phyloP scores from a whole-genome alignment of 2,888 invertebrate species.

The Mythimna pallens region DNA sequence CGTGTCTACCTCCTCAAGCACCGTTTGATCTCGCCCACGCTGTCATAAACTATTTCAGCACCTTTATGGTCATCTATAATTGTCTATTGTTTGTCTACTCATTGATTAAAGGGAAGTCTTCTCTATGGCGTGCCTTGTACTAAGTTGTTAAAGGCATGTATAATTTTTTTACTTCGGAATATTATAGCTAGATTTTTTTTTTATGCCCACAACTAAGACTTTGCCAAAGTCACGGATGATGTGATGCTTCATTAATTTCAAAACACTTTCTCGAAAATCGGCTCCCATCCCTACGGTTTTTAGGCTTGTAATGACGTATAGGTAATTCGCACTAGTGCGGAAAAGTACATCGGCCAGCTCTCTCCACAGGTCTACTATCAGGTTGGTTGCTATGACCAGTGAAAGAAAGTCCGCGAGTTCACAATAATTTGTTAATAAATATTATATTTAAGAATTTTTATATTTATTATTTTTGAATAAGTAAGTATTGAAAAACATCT shows the following conservation, averaged over 20 bases:
- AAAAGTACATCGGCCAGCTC: too few species aligned
- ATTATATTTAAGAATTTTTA: too few species aligned
- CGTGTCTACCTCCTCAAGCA: constrained; percentile 72
- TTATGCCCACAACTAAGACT: too few species aligned
- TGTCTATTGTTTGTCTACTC: constrained; percentile 66
- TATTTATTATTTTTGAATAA: too few species aligned
- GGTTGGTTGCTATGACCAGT: too few species aligned
- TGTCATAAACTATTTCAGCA: constrained; percentile 67
- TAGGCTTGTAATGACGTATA: too few species aligned
- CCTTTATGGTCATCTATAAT: constrained; percentile 65
- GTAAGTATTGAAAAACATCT: too few species aligned
- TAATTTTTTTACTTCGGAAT: constrained; percentile 18
- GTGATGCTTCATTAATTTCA: neutral
- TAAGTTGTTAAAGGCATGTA: constrained; percentile 11
- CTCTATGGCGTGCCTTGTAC: constrained; percentile 29
- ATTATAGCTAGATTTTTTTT: neutral
- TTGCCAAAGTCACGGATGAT: neutral
- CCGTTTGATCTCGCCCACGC: constrained; percentile 69
- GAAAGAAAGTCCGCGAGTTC: too few species aligned
- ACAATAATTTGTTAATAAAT: too few species aligned
- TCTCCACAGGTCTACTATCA: too few species aligned
- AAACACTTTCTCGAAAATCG: neutral
- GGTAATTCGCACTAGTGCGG: too few species aligned
- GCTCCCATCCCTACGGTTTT: too few species aligned
- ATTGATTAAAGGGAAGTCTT: constrained; percentile 58